Conservation (phyloP, 2,113 vertebrate species). For the Oncorhynchus clarkii region DNA sequence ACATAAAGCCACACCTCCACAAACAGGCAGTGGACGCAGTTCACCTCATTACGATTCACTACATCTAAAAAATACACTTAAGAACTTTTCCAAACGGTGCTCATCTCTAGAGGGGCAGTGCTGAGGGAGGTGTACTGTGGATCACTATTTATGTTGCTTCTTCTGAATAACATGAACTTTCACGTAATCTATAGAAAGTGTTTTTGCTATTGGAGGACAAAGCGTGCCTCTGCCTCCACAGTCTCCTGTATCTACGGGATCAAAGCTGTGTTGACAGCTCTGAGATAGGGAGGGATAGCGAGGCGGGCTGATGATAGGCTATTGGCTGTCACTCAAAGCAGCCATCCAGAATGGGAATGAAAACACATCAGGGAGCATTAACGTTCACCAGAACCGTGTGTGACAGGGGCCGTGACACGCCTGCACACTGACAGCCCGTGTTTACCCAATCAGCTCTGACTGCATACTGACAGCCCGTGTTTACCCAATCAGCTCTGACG, state of each 20-base stretch:
- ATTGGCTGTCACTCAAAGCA: slow-evolving; percentile 18
- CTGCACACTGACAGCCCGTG: slow-evolving; percentile 41
- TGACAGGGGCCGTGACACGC: slow-evolving; percentile 16
- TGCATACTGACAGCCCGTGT: slow-evolving; percentile 29
- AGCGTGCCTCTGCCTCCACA: not conserved
- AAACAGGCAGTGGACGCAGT: slow-evolving; percentile 37
- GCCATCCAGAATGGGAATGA: slow-evolving; percentile 42
- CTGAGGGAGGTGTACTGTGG: slow-evolving; percentile 11
- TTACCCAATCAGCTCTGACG: not conserved
- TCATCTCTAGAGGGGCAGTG: slow-evolving; percentile 45
- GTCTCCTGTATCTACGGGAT: not conserved
- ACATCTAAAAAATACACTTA: slow-evolving; percentile 61
- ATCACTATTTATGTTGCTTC: slow-evolving; percentile 13
- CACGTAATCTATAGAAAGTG: slow-evolving; percentile 8
- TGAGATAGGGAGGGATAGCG: slow-evolving; percentile 3
- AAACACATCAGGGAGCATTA: slow-evolving; percentile 43
- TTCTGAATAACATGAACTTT: slow-evolving; percentile 24
- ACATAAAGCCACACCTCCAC: slow-evolving; percentile 51
- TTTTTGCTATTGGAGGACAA: slow-evolving; percentile 8
- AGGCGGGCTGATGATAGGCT: slow-evolving; percentile 27
- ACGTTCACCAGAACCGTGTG: slow-evolving; percentile 24
- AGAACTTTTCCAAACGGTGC: slow-evolving; percentile 57
- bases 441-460: slow-evolving; percentile 5
- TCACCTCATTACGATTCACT: slow-evolving; percentile 55
- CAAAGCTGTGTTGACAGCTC: slow-evolving; percentile 37